These are phyloP conservation scores for Watsonalla binaria DNA, from an alignment of 2,888 invertebrate species.

Conservation along the genomic window DNA sequence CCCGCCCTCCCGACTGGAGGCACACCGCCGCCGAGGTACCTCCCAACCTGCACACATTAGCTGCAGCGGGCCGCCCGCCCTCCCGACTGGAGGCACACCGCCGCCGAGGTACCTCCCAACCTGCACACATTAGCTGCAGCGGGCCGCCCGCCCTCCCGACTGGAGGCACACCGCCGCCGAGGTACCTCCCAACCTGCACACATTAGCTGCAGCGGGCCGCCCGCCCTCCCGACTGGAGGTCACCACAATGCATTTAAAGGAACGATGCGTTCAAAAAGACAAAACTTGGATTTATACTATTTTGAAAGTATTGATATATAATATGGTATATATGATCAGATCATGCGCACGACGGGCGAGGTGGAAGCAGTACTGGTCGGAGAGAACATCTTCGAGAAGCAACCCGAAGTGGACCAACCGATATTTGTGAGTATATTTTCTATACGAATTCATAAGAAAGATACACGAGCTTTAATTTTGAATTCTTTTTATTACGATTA, in stretches of 20 bases:
- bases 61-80: too few relatives aligned
- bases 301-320: too few relatives aligned
- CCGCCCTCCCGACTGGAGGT: neutral
- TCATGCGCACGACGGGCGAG: constrained; percentile 55
- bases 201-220: too few relatives aligned
- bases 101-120: constrained; percentile 88
- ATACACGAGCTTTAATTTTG: neutral
- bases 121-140: too few relatives aligned
- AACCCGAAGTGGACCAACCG: constrained; percentile 95
- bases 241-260: constrained; percentile 43
- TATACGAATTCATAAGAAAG: neutral
- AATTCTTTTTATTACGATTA: too few relatives aligned
- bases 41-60: too few relatives aligned
- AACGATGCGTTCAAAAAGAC: too few relatives aligned
- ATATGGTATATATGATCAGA: constrained; percentile 27
- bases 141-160: constrained; percentile 86
- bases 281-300: too few relatives aligned
- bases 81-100: constrained; percentile 35
- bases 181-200: constrained; percentile 29
- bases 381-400: constrained; percentile 86
- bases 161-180: constrained; percentile 83
- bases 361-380: constrained; percentile 72
- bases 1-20: neutral
- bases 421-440: constrained; percentile 85
- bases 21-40: too few relatives aligned